Conservation (phyloP, 2,888 invertebrate species). For the Poecilus cupreus region DNA sequence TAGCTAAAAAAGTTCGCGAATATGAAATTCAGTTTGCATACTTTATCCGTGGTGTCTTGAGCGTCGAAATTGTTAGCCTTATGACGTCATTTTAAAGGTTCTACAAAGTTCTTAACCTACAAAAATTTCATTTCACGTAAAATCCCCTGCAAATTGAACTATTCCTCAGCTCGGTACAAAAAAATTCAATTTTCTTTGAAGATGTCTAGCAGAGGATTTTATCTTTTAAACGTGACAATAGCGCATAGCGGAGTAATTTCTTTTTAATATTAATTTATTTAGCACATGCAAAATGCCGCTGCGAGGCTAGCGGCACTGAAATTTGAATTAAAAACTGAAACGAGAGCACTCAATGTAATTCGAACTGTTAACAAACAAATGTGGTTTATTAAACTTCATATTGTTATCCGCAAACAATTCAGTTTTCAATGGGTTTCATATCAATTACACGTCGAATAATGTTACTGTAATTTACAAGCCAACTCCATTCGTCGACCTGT, state of each 20-base stretch:
- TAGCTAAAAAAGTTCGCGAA: slow-evolving; percentile 21
- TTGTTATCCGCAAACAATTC: no score
- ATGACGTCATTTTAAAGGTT: slow-evolving; percentile 18
- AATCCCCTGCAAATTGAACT: slow-evolving; percentile 36
- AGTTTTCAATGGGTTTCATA: no score
- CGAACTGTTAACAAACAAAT: no score
- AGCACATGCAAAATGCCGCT: neutral
- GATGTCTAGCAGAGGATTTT: slow-evolving; percentile 1
- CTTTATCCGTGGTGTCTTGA: slow-evolving; percentile 1
- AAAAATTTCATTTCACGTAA: slow-evolving; percentile 33
- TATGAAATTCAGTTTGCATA: slow-evolving; percentile 31
- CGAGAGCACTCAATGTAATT: no score
- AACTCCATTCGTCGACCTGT: no score
- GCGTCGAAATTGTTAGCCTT: neutral
- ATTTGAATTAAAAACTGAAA: no score
- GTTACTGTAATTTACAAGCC: no score
- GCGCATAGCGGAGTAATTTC: neutral
- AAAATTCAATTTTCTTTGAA: slow-evolving; percentile 30
- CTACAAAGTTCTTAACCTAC: slow-evolving; percentile 36
- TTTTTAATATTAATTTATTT: neutral
- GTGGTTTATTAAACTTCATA: no score
- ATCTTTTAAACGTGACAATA: neutral
- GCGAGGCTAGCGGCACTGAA: no score
- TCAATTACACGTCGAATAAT: no score
- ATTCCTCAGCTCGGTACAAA: neutral